Evolutionary conservation across 35 echinoderm and acorn worm genomes (phyloP), one percentile per base, ranked within the genome.

Genomic region (Ptychodera flava): DNA sequence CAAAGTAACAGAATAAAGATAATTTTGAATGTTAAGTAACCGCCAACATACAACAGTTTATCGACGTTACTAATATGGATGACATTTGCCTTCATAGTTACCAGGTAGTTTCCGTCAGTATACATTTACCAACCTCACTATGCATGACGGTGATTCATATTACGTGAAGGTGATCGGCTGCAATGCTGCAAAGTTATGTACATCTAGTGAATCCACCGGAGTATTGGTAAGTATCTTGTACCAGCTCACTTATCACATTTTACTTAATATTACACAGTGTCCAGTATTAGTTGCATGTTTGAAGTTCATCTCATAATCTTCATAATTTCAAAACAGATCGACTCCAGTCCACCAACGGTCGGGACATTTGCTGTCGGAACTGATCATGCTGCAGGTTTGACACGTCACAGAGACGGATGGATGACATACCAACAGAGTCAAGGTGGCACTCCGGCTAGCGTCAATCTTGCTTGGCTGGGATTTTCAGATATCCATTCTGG

Each of bases 101-200:
- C 31, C 80, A 75, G 81, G 88, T 27, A 53, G 79, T 34, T 80
- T 36, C 32, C 16, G 83, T 76, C 45, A 89, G 33, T 82, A 89
- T 33, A 89, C 88, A 10, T 84, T 89, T 29, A 89, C 88, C 16
- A 75, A 89, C 36, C 52, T 89, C 28, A 76, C 80, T 12, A 33
- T 89, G 36, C 87, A 88, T 37, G 87, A 88, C 38, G 87, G 87
- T 29, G 82, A 80, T 82, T 37, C 0, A 34, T 88, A 88, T 33
- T 28, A 29, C 29, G 79, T 88, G 1, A 79, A 34, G 16, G 87
- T 88, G 33, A 38, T 89, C 28, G 88, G 80, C 28, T 89, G 88
- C 33, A 89, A 89, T 45, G 32, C 0, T 33, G 88, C 88, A 33
- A 64, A 80, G 15, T 38, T 89, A 28, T 89, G 88, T 53, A 84